phyloP scores from a whole-genome alignment of 53 echinoderm and acorn worm genomes.

The Crossaster papposus region DNA sequence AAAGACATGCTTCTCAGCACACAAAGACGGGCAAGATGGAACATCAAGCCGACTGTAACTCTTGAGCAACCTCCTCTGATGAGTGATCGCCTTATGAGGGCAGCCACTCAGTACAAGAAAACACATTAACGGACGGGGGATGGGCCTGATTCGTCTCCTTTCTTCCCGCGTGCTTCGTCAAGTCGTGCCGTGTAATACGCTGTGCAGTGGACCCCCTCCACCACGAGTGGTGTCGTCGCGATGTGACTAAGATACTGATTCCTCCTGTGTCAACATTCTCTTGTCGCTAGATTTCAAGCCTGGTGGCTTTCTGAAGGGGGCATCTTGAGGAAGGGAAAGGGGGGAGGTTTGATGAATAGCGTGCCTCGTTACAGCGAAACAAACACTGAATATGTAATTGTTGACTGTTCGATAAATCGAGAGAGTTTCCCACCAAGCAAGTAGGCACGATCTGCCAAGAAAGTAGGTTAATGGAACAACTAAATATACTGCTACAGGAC shows the following conservation, averaged over 20 bases:
- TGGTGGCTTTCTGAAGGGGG: neutral
- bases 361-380: conserved; percentile 43
- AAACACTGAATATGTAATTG: conserved; percentile 62
- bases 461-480: conserved; percentile 49
- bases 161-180: neutral
- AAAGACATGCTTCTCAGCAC: conserved; percentile 54
- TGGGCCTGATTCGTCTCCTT: neutral
- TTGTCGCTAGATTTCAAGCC: conserved; percentile 28
- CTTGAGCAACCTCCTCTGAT: conserved; percentile 42
- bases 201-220: conserved; percentile 18
- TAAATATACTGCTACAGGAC: conserved; percentile 37
- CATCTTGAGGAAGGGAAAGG: neutral
- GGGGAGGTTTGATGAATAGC: conserved; percentile 24
- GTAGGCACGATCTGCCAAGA: neutral
- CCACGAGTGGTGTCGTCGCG: conserved; percentile 30
- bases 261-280: conserved; percentile 37
- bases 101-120: conserved; percentile 13
- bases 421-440: neutral
- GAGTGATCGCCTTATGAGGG: conserved; percentile 55
- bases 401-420: conserved; percentile 20
- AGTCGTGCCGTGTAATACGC: neutral
- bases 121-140: neutral
- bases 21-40: conserved; percentile 59
- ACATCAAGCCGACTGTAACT: conserved; percentile 44
- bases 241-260: conserved; percentile 47